Evolutionary conservation across 2,113 vertebrate species (phyloP).

Genomic region (Cololabis saira): DNA sequence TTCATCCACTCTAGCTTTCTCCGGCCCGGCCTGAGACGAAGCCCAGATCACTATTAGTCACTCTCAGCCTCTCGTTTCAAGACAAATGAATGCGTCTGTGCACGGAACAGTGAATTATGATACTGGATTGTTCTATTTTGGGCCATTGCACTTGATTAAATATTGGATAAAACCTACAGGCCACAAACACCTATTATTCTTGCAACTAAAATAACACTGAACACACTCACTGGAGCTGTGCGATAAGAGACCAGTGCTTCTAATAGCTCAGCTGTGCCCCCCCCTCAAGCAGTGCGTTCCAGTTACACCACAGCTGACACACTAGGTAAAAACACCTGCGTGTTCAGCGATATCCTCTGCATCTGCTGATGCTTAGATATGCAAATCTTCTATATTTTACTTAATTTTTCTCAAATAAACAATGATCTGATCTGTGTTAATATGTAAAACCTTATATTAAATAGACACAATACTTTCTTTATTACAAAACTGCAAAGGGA

Average conservation of each 20-base stretch:
- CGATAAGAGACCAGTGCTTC: conserved; percentile 39
- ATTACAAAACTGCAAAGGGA: no score
- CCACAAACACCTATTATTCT: conserved; percentile 36
- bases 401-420: background rate
- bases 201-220: conserved; percentile 21
- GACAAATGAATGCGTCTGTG: conserved; percentile 51
- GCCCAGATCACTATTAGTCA: conserved; percentile 41
- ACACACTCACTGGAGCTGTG: conserved; percentile 32
- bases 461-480: no score
- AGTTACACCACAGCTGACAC: conserved; percentile 27
- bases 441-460: no score
- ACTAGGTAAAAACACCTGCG: conserved; percentile 9
- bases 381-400: background rate
- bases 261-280: conserved; percentile 27
- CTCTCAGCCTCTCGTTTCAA: conserved; percentile 44
- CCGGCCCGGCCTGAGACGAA: conserved; percentile 23
- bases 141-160: conserved; percentile 65
- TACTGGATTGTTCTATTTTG: conserved; percentile 57
- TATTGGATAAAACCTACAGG: conserved; percentile 47
- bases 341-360: conserved; percentile 26
- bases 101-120: conserved; percentile 46
- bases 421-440: no score
- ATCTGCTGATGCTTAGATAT: conserved; percentile 15
- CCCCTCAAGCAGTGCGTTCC: conserved; percentile 11
- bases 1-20: conserved; percentile 44